These are phyloP conservation scores for Hipposideros armiger DNA, from an alignment of 2,113 vertebrate species.

Conservation along the genomic window DNA sequence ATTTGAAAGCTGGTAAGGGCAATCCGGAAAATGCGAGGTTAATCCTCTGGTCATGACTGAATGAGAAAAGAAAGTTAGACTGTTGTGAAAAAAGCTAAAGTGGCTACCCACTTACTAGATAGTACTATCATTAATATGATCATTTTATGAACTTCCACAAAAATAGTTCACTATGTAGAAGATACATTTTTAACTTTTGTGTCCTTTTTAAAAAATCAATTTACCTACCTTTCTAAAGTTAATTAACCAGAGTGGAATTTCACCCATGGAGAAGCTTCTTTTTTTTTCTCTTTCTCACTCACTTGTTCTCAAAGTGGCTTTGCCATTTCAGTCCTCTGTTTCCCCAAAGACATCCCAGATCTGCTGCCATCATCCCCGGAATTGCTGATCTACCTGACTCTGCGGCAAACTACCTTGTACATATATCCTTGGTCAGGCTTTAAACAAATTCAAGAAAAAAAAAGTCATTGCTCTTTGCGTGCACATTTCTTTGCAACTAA, in stretches of 20 bases:
- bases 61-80: neutral
- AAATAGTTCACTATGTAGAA: neutral
- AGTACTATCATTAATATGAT: neutral
- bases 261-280: fast-evolving
- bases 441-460: neutral
- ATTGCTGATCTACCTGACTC: neutral
- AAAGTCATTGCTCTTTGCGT: neutral
- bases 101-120: neutral
- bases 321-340: neutral
- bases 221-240: neutral
- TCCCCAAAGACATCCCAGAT: neutral
- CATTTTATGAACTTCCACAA: neutral
- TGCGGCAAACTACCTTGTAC: neutral
- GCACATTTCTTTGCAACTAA: neutral
- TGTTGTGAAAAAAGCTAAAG: neutral
- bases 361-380: neutral
- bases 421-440: neutral
- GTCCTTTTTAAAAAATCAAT: neutral
- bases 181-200: neutral
- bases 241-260: neutral
- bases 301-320: neutral
- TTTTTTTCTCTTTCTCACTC: neutral
- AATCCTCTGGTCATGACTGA: neutral
- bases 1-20: neutral
- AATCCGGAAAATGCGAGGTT: neutral